Conservation (phyloP, 2,113 vertebrate species). For the Pan paniscus region DNA sequence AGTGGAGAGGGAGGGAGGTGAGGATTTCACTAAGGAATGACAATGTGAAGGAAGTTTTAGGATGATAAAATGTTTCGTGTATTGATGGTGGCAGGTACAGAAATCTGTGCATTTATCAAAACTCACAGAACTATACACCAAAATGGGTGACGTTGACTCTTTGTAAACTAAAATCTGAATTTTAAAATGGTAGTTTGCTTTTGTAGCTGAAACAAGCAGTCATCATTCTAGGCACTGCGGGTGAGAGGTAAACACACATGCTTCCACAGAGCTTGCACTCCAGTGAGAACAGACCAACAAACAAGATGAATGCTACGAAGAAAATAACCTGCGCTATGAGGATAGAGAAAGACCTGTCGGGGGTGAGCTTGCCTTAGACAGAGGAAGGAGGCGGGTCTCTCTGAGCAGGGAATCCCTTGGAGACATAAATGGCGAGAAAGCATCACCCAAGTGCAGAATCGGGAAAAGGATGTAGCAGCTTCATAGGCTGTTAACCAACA, state of each 20-base stretch:
- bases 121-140: neutral
- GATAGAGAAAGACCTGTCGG: neutral
- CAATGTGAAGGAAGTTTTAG: neutral
- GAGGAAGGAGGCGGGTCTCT: neutral
- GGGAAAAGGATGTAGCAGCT: no score
- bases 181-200: neutral
- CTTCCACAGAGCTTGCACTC: neutral
- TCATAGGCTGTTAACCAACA: neutral
- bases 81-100: neutral
- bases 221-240: neutral
- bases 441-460: neutral
- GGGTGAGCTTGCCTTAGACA: no score
- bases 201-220: neutral
- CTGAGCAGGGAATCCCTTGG: neutral
- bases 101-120: neutral
- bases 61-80: accelerated
- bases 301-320: neutral
- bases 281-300: neutral
- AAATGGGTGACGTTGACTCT: neutral
- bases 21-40: no score
- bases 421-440: accelerated
- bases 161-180: neutral
- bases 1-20: neutral
- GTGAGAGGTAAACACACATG: neutral
- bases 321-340: accelerated